phyloP scores from a whole-genome alignment of 2,113 vertebrate genomes.

The Ophthalmolycus amberensis region DNA sequence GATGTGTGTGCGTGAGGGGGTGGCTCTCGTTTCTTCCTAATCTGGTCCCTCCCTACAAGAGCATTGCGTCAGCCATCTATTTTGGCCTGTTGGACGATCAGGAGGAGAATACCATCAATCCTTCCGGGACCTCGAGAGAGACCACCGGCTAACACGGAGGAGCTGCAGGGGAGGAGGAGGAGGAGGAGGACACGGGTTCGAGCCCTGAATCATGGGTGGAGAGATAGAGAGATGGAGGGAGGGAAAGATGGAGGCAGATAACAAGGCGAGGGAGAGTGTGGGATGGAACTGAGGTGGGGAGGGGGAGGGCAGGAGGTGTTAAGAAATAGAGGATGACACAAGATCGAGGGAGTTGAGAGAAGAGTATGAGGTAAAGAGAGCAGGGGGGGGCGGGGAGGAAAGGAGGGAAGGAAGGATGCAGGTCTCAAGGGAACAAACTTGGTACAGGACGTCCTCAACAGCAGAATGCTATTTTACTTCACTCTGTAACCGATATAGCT shows the following conservation, averaged over 20 bases:
- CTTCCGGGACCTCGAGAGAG: conserved; percentile 61
- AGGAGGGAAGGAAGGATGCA: conserved; percentile 44
- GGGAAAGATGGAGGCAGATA: conserved; percentile 61
- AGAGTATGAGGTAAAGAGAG: conserved; percentile 53
- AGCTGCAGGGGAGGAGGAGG: conserved; percentile 33
- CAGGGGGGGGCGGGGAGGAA: conserved; percentile 9
- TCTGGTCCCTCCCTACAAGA: conserved; percentile 52
- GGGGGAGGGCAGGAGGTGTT: conserved; percentile 51
- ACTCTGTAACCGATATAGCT: conserved; percentile 4
- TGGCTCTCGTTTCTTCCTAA: conserved; percentile 20
- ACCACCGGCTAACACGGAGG: conserved; percentile 74
- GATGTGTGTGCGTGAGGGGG: conserved; percentile 14
- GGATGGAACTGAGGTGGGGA: conserved; percentile 1
- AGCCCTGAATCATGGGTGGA: conserved; percentile 64
- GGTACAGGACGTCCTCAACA: conserved; percentile 68
- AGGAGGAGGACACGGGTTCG: conserved; percentile 54
- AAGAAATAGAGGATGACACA: conserved; percentile 56
- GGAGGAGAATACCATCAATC: conserved; percentile 70
- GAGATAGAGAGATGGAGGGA: conserved; percentile 47
- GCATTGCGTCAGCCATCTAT: conserved; percentile 66
- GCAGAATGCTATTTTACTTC: conserved; percentile 58
- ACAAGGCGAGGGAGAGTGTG: conserved; percentile 53
- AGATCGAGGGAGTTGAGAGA: conserved; percentile 55
- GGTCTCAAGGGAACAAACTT: conserved; percentile 60
- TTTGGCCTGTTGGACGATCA: conserved; percentile 43